Base-by-base conservation (phyloP, 2,888 invertebrate species). In the Clusia tigrina region DNA sequence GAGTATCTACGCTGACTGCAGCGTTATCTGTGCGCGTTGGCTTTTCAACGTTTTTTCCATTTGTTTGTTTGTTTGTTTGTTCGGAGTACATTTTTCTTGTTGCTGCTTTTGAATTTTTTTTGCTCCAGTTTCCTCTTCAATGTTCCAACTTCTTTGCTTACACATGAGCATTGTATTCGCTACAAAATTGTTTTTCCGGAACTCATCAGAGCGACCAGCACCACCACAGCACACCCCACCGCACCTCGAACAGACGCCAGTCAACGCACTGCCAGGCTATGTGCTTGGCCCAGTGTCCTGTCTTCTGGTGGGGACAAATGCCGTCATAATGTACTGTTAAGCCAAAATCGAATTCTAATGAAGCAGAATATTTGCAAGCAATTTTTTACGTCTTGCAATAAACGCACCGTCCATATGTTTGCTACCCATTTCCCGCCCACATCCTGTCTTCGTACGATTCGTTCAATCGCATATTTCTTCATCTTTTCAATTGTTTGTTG, bases 251-350 rank as follows among this genome's bases (percentile, higher is more conserved):
- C n/a, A n/a, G n/a, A n/a, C n/a, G n/a, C n/a, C n/a, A n/a, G n/a
- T n/a, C n/a, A n/a, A n/a, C n/a, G n/a, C n/a, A n/a, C n/a, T n/a
- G n/a, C n/a, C n/a, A n/a, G n/a, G n/a, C n/a, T n/a, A n/a, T n/a
- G n/a, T n/a, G n/a, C n/a, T n/a, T n/a, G n/a, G n/a, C n/a, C n/a
- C n/a, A n/a, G n/a, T n/a, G n/a, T n/a, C n/a, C n/a, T n/a, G n/a
- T 32, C 12, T 32, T 32, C 32, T 9, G 32, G 6, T 32, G 26
- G 2, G 54, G 48, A 20, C 22, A 60, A 25, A 54, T 54, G 46
- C 24, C 54, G 37, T 54, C 60, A 23, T 32, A 26, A 42, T 60
- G 1, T 60, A 48, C 42, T 20, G 10, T 25, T 46, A n/a, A 26
- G 18, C 53, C 26, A 54, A 46, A 42, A 56, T 38, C 22, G 20